A percentile compares a stretch with the other conserved stretches of the same genome.
These are phyloP conservation scores for Spilosoma lubricipeda DNA, from an alignment of 2,888 invertebrate species.

Conservation along the genomic window DNA sequence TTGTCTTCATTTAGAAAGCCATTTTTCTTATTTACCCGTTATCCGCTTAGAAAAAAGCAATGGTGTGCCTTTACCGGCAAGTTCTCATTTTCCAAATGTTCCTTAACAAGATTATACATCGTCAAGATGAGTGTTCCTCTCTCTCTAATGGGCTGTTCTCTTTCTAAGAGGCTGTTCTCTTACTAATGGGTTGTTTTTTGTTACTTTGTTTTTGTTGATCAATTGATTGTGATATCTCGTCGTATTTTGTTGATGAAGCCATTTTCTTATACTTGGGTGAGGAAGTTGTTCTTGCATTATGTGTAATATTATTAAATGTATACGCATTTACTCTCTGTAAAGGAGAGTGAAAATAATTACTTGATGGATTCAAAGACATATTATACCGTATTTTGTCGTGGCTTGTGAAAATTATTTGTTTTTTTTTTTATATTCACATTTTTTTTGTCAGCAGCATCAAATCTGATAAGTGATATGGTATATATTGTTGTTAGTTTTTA, in stretches of 20 bases:
- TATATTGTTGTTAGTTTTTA: too few relatives aligned
- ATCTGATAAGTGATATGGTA: too few relatives aligned
- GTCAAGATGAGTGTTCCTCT: constrained; percentile 27
- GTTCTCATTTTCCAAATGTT: constrained; percentile 54
- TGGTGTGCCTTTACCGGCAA: constrained; percentile 44
- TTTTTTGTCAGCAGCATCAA: not conserved
- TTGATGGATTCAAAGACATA: not conserved
- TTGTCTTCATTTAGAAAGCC: constrained; percentile 75
- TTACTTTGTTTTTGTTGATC: constrained; percentile 13
- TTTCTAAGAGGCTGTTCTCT: constrained; percentile 15
- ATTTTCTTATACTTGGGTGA: constrained; percentile 6
- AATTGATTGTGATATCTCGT: constrained; percentile 36
- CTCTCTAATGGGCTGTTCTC: constrained; percentile 28
- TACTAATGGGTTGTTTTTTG: constrained; percentile 24
- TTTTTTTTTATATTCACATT: not conserved
- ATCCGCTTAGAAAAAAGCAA: constrained; percentile 58
- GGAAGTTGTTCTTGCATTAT: not conserved
- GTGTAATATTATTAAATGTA: not conserved
- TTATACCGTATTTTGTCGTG: not conserved
- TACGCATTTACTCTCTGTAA: not conserved
- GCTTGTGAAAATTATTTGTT: not conserved
- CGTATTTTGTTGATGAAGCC: constrained; percentile 5
- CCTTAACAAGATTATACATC: constrained; percentile 49
- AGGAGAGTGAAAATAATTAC: not conserved
- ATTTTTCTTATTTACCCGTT: constrained; percentile 76